phyloP scores from a whole-genome alignment of 2,113 vertebrate genomes.

The Raja brachyura region DNA sequence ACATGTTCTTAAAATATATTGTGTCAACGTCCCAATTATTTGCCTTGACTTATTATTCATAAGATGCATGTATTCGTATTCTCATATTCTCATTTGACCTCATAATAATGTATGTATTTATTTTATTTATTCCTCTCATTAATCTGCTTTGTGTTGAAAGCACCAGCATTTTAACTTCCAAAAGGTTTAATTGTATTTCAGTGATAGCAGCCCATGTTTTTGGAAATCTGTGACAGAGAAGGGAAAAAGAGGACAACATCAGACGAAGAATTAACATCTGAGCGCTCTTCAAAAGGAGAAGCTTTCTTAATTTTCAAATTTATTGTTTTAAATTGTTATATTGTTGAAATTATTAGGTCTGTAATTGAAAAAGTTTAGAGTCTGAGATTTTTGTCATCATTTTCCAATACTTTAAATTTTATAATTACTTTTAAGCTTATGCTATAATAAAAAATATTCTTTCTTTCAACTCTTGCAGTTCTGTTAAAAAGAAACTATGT shows the following conservation, averaged over 20 bases:
- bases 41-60: background rate
- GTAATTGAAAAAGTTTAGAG: no score
- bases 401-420: background rate
- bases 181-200: background rate
- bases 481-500: background rate
- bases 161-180: background rate
- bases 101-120: no score
- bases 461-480: background rate
- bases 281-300: background rate
- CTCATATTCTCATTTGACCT: no score
- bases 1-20: no score
- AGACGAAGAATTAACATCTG: background rate
- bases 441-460: background rate
- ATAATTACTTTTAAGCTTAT: background rate
- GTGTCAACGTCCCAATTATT: no score
- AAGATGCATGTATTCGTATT: no score
- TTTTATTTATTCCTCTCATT: background rate
- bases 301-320: background rate
- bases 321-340: background rate
- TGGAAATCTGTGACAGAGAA: background rate
- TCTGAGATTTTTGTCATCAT: no score
- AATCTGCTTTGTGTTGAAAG: background rate
- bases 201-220: background rate
- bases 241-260: background rate
- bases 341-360: background rate